A percentile compares a stretch with the other conserved stretches of the same genome.
These are phyloP conservation scores for Archaeoteleia sp. DNA, from an alignment of 2,888 invertebrate species.

Conservation along the genomic window DNA sequence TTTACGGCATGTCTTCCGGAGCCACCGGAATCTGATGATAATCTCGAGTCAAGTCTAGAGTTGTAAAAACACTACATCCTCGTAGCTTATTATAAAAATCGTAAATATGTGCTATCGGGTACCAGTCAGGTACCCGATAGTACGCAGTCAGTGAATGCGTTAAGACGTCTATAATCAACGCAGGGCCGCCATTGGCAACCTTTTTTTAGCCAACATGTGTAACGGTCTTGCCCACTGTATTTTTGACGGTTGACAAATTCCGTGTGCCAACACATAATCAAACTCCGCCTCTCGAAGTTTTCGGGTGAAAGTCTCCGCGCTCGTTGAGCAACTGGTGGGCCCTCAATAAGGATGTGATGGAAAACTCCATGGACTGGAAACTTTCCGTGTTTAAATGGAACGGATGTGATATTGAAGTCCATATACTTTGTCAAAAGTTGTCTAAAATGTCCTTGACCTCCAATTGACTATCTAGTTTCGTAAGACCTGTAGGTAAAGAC, in stretches of 20 bases:
- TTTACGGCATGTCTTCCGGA: slow-evolving; percentile 42
- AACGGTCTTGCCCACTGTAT: slow-evolving; percentile 58
- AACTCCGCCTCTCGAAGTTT: slow-evolving; percentile 60
- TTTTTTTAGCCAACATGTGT: slow-evolving; percentile 48
- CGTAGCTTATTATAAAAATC: slow-evolving; percentile 48
- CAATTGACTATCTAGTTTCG: too few species aligned
- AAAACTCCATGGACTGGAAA: too few species aligned
- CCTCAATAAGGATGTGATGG: too few species aligned
- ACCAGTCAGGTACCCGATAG: slow-evolving; percentile 55
- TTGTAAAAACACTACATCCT: slow-evolving; percentile 39
- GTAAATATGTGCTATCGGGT: slow-evolving; percentile 59
- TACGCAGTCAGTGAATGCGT: slow-evolving; percentile 57
- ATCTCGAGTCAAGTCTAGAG: slow-evolving; percentile 46
- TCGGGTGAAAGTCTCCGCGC: too few species aligned
- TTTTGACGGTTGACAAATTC: slow-evolving; percentile 57
- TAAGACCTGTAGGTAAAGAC: too few species aligned
- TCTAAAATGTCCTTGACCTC: too few species aligned
- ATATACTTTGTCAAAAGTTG: too few species aligned
- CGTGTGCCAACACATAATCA: slow-evolving; percentile 55
- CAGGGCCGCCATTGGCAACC: slow-evolving; percentile 45
- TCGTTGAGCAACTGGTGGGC: too few species aligned
- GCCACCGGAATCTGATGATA: slow-evolving; percentile 58
- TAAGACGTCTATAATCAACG: slow-evolving; percentile 58
- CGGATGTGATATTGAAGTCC: too few species aligned
- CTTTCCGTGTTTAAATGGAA: too few species aligned